phyloP scores from a whole-genome alignment of 2,113 vertebrate species.

The Heloderma charlesbogerti region DNA sequence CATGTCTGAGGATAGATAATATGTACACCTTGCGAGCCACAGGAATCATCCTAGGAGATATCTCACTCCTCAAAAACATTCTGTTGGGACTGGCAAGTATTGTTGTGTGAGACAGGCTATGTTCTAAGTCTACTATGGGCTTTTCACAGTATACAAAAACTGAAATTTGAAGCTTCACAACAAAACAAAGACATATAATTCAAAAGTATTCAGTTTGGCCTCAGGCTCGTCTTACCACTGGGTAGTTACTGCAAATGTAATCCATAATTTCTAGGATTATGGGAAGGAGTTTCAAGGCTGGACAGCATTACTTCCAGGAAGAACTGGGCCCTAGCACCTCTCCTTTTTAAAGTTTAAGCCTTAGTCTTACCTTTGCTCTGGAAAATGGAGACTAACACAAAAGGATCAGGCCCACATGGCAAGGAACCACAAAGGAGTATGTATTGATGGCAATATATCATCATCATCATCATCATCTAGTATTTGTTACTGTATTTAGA shows the following conservation, averaged over 20 bases:
- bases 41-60: neutral
- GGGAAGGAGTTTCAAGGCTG: neutral
- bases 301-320: neutral
- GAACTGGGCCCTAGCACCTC: neutral
- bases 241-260: neutral
- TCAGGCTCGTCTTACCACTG: neutral
- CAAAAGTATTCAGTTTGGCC: neutral
- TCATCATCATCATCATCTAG: too few species aligned
- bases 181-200: neutral
- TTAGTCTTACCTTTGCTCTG: neutral
- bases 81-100: neutral
- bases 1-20: neutral
- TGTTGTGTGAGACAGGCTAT: neutral
- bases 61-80: neutral
- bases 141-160: too few species aligned
- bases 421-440: neutral
- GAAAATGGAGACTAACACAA: neutral
- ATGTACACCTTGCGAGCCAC: neutral
- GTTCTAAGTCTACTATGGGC: too few species aligned
- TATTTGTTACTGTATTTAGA: too few species aligned
- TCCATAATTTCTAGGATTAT: neutral
- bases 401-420: neutral
- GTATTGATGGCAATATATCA: neutral
- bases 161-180: too few species aligned
- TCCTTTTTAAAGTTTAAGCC: neutral